phyloP scores from a whole-genome alignment of 2,113 vertebrate species.

The Lepus timidus region DNA sequence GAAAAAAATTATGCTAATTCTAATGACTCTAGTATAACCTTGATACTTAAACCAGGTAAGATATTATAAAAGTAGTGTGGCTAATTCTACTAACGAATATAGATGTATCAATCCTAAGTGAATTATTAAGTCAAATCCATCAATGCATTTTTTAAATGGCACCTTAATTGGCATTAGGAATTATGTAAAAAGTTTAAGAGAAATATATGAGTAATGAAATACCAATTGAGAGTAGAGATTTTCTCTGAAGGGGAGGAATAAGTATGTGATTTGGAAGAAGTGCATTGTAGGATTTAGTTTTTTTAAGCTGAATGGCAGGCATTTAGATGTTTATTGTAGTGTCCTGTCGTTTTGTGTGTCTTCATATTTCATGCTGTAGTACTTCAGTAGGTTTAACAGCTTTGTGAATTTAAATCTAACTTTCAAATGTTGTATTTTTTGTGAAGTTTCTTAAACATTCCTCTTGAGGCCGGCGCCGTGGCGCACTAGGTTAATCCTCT shows the following conservation, averaged over 20 bases:
- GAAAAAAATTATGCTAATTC: neutral
- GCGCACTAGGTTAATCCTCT: no score
- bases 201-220: neutral
- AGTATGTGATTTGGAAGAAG: neutral
- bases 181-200: neutral
- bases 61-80: neutral
- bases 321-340: neutral
- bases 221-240: neutral
- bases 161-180: neutral
- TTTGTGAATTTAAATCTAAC: slow-evolving; percentile 34
- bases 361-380: neutral
- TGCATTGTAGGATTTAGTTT: neutral
- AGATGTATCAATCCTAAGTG: neutral
- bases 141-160: neutral
- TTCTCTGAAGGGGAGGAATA: neutral
- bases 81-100: neutral
- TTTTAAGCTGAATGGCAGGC: neutral
- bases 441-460: slow-evolving; percentile 18
- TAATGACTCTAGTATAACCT: neutral
- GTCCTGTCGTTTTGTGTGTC: neutral
- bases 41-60: neutral
- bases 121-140: slow-evolving; percentile 15
- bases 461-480: neutral
- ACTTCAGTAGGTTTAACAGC: neutral
- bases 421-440: neutral